Conservation (phyloP, 2,888 invertebrate species). For the Lepetodrilus schrolli region DNA sequence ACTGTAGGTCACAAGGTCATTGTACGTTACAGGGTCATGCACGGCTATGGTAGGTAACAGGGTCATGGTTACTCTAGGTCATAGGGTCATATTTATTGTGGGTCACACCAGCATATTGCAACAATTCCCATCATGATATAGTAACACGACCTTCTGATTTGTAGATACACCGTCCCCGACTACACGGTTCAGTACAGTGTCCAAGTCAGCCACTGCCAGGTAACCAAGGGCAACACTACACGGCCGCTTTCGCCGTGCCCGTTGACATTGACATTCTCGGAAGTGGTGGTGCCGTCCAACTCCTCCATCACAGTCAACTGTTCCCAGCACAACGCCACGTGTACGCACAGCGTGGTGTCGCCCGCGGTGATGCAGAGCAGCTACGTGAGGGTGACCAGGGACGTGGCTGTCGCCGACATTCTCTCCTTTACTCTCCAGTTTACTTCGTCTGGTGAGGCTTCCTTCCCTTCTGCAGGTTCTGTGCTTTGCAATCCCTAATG, state of each 20-base stretch:
- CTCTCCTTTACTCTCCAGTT: slow-evolving; percentile 19
- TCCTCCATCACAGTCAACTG: slow-evolving; percentile 37
- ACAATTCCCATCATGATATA: too few species aligned
- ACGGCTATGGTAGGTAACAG: too few species aligned
- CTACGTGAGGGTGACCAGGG: slow-evolving; percentile 29
- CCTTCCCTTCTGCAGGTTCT: neutral
- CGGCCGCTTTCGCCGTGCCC: slow-evolving; percentile 42
- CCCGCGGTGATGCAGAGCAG: slow-evolving; percentile 15
- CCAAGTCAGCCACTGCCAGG: slow-evolving; percentile 37
- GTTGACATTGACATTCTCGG: slow-evolving; percentile 37
- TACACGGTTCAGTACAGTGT: slow-evolving; percentile 31
- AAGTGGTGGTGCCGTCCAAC: slow-evolving; percentile 38
- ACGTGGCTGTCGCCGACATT: neutral
- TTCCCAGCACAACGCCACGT: slow-evolving; percentile 15
- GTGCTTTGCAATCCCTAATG: too few species aligned
- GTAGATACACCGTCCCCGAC: slow-evolving; percentile 32
- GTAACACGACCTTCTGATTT: too few species aligned
- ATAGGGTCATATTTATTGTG: too few species aligned
- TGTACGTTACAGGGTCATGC: too few species aligned
- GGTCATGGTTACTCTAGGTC: too few species aligned
- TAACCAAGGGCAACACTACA: slow-evolving; percentile 26
- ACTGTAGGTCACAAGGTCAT: too few species aligned
- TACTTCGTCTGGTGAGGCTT: slow-evolving; percentile 14
- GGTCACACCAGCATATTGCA: too few species aligned
- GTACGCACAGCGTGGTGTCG: slow-evolving; percentile 30